Percentiles rank a stretch among this genome's conserved stretches.
phyloP scores from a whole-genome alignment of 1,140 invertebrate species.

The Calephelis virginiensis region DNA sequence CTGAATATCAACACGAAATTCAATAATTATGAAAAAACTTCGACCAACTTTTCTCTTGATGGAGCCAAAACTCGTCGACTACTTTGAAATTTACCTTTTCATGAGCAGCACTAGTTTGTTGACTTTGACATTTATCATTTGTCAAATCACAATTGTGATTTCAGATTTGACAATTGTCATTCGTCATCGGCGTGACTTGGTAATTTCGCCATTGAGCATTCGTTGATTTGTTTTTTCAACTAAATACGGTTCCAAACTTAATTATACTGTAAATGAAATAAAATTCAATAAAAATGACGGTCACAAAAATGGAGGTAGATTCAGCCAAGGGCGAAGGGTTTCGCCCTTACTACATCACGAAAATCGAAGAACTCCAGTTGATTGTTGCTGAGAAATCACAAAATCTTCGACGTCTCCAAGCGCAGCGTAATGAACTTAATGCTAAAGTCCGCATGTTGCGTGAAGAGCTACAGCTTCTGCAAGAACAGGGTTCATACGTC shows the following conservation, averaged over 20 bases:
- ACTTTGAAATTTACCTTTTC: too few species aligned
- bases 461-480: constrained; percentile 97
- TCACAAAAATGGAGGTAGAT: constrained; percentile 92
- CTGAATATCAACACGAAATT: too few species aligned
- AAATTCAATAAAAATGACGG: constrained; percentile 47
- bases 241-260: neutral
- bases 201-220: constrained; percentile 1
- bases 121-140: neutral
- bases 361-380: constrained; percentile 97
- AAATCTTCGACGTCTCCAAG: constrained; percentile 97
- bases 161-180: neutral
- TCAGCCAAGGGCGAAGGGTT: constrained; percentile 92
- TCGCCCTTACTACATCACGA: constrained; percentile 96
- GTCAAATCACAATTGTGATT: neutral
- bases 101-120: too few species aligned
- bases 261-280: neutral
- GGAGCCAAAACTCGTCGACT: too few species aligned
- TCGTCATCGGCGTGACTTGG: constrained; percentile 14
- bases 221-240: neutral
- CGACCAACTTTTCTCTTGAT: too few species aligned
- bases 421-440: constrained; percentile 99
- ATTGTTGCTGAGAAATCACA: constrained; percentile 98
- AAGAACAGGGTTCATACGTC: constrained; percentile 99
- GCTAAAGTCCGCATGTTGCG: constrained; percentile 99
- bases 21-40: too few species aligned